Conservation (phyloP, 2,797 vertebrate genomes). For the Allobates femoralis region DNA sequence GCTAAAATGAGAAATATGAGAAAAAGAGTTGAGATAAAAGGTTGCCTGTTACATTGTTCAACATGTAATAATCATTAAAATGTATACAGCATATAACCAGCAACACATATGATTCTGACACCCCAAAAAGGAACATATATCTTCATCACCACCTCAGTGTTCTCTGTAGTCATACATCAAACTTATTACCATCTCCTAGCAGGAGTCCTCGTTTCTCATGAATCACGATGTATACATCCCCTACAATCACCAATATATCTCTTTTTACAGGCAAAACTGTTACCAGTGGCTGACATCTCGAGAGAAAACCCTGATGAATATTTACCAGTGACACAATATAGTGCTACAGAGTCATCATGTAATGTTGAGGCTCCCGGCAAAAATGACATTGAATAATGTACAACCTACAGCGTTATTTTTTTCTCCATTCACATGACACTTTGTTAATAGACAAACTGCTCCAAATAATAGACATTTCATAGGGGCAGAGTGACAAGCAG, state of each 20-base stretch:
- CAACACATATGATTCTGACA: background rate
- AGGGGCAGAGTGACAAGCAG: background rate
- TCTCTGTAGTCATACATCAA: background rate
- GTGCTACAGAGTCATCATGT: background rate
- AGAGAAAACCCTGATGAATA: constrained; percentile 2
- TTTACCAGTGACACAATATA: background rate
- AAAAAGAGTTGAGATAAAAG: background rate
- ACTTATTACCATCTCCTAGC: constrained; percentile 19
- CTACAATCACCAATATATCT: constrained; percentile 23
- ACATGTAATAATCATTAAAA: constrained; percentile 9
- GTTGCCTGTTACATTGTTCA: background rate
- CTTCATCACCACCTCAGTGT: constrained; percentile 4
- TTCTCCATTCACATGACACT: background rate
- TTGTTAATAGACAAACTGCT: too few relatives aligned
- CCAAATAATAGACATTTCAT: background rate
- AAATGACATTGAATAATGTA: constrained; percentile 11
- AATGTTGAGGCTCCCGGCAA: background rate
- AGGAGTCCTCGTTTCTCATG: background rate
- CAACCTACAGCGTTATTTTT: background rate
- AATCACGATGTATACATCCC: constrained; percentile 4
- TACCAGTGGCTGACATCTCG: background rate
- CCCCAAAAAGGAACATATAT: constrained; percentile 8
- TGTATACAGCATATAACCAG: constrained; percentile 3
- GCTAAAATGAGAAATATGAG: constrained; percentile 16
- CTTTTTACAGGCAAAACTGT: constrained; percentile 20